Evolutionary conservation across 1,140 invertebrate genomes (phyloP).

Genomic region (Aphidius ervi): DNA sequence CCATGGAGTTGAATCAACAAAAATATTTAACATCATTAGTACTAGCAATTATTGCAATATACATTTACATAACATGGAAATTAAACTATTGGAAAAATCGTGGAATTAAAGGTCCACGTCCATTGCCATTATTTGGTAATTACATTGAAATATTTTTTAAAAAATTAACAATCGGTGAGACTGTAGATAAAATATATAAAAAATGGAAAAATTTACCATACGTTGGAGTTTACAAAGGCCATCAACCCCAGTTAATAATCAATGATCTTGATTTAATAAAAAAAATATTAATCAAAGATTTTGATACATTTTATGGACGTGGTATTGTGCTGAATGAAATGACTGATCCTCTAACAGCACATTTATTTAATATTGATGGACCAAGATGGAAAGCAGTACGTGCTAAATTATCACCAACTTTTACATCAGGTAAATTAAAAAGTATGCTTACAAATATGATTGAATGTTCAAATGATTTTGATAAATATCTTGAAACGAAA

Average conservation of each 20-base stretch:
- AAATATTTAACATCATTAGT: not conserved
- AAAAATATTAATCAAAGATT: slow-evolving; percentile 59
- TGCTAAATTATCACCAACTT: slow-evolving; percentile 2
- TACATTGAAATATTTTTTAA: slow-evolving; percentile 17
- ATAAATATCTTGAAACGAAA: slow-evolving; percentile 24
- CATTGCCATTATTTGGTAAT: slow-evolving; percentile 42
- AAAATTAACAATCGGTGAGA: slow-evolving; percentile 20
- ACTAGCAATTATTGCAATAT: not conserved
- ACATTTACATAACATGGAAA: slow-evolving; percentile 17
- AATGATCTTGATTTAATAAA: slow-evolving; percentile 60
- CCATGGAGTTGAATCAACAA: slow-evolving; percentile 6
- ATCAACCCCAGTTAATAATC: slow-evolving; percentile 50
- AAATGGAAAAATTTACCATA: slow-evolving; percentile 21
- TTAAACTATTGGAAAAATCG: slow-evolving; percentile 43
- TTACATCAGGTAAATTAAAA: slow-evolving; percentile 5
- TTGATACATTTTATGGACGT: slow-evolving; percentile 53
- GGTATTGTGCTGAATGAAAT: slow-evolving; percentile 45
- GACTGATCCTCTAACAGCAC: slow-evolving; percentile 46
- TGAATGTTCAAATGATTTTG: slow-evolving; percentile 41
- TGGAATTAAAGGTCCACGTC: slow-evolving; percentile 35
- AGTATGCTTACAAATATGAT: slow-evolving; percentile 12
- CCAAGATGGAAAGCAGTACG: slow-evolving; percentile 24
- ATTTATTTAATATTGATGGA: slow-evolving; percentile 14
- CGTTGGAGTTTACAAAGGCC: slow-evolving; percentile 38
- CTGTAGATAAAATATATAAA: slow-evolving; percentile 24